Conservation (phyloP, 2,888 invertebrate species). For the Hypomecis atomaria region DNA sequence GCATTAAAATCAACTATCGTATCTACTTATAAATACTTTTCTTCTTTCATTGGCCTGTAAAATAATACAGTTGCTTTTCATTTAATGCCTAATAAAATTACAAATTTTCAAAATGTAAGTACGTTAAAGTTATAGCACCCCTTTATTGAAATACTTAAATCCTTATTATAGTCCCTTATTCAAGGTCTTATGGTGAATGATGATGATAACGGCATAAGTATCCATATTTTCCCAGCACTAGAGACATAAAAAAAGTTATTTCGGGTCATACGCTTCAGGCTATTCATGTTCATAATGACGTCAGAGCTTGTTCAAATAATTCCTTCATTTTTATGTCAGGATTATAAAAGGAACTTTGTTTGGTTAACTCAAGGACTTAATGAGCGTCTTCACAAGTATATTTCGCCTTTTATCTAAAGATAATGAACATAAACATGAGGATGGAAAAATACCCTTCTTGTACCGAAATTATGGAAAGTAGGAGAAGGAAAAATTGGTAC, state of each 20-base stretch:
- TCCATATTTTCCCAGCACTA: neutral
- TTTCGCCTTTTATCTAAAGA: neutral
- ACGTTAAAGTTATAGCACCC: no score
- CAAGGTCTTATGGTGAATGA: no score
- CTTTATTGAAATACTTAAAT: no score
- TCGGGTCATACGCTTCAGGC: conserved; percentile 24
- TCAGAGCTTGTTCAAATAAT: conserved; percentile 32
- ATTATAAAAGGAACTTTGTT: conserved; percentile 24
- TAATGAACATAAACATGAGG: neutral
- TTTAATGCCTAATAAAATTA: no score
- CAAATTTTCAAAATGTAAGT: no score
- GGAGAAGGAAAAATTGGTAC: no score
- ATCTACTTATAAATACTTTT: no score
- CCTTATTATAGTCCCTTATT: no score
- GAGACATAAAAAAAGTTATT: conserved; percentile 18
- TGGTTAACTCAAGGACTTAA: conserved; percentile 10
- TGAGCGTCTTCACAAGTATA: conserved; percentile 5
- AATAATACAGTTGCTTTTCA: no score
- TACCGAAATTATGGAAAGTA: neutral
- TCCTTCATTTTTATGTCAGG: conserved; percentile 26
- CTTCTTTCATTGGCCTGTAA: no score
- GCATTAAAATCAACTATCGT: no score
- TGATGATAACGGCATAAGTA: no score
- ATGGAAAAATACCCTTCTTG: neutral
- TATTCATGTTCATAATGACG: conserved; percentile 35